phyloP scores from a whole-genome alignment of 1,140 invertebrate species.

The Drosophila dunni region DNA sequence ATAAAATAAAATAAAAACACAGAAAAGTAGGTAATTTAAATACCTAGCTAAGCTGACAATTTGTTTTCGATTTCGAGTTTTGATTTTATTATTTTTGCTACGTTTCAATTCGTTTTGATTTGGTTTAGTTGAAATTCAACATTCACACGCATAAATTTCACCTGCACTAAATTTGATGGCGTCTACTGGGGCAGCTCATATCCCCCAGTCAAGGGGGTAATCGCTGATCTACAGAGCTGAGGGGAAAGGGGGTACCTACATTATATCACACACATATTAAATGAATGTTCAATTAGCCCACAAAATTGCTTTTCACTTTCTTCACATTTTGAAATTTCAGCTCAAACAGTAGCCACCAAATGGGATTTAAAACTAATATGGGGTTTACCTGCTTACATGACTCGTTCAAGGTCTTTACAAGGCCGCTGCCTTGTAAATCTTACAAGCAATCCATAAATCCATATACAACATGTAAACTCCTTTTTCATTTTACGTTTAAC shows the following conservation, averaged over 20 bases:
- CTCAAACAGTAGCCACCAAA: conserved; percentile 8
- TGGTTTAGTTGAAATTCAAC: conserved; percentile 67
- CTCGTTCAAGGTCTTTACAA: no score
- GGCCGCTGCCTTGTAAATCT: no score
- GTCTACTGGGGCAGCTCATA: conserved; percentile 17
- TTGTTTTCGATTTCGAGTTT: conserved; percentile 45
- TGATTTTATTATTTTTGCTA: conserved; percentile 33
- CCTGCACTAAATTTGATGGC: conserved; percentile 69
- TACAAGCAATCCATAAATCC: no score
- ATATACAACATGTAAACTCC: no score
- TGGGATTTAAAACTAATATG: neutral
- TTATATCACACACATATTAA: conserved; percentile 69
- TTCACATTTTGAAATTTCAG: conserved; percentile 38
- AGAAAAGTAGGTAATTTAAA: conserved; percentile 17
- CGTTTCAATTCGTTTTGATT: conserved; percentile 27
- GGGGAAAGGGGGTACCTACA: conserved; percentile 10
- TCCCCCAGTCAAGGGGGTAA: neutral
- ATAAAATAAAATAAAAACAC: neutral
- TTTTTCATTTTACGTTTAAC: no score
- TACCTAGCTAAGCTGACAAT: conserved; percentile 42
- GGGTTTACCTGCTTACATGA: no score
- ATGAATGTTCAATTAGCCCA: conserved; percentile 69
- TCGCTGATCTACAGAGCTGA: no score
- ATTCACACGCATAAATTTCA: conserved; percentile 80
- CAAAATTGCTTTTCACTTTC: conserved; percentile 68